These are phyloP conservation scores for Ephestia elutella DNA, from an alignment of 1,140 invertebrate species.

Conservation along the genomic window DNA sequence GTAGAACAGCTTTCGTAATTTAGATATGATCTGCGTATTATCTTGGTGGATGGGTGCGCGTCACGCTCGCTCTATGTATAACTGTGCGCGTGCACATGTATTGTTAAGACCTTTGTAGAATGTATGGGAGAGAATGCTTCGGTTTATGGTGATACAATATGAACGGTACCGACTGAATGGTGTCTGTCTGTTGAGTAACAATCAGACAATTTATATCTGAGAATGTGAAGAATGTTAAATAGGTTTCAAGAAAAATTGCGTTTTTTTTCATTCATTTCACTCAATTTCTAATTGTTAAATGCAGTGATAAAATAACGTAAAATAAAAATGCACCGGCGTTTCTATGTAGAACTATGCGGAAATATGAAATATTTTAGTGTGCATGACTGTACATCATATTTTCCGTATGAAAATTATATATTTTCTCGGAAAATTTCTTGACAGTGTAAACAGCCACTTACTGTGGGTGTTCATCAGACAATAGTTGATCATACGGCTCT, in stretches of 20 bases:
- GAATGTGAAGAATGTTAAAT: neutral
- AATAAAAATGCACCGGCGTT: too few relatives aligned
- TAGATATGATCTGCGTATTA: constrained; percentile 29
- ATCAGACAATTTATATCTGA: neutral
- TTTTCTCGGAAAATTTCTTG: neutral
- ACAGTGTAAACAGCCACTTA: neutral
- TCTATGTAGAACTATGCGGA: too few relatives aligned
- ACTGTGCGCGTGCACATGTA: neutral
- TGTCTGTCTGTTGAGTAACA: neutral
- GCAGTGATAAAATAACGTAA: too few relatives aligned
- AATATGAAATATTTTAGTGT: too few relatives aligned
- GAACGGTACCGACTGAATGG: neutral
- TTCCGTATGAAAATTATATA: neutral
- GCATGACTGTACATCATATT: too few relatives aligned
- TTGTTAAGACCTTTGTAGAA: neutral
- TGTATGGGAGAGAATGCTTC: neutral
- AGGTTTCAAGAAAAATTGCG: neutral
- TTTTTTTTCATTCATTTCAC: neutral
- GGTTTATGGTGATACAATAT: neutral
- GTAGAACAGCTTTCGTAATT: constrained; percentile 21
- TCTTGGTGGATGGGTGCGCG: constrained; percentile 24
- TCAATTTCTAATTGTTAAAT: neutral
- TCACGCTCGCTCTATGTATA: constrained; percentile 13
- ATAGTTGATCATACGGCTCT: neutral
- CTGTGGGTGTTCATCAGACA: neutral